A percentile compares a stretch with the other conserved stretches of the same genome.
These are phyloP conservation scores for Drosophila azteca DNA, from an alignment of 1,140 invertebrate species.

Conservation along the genomic window DNA sequence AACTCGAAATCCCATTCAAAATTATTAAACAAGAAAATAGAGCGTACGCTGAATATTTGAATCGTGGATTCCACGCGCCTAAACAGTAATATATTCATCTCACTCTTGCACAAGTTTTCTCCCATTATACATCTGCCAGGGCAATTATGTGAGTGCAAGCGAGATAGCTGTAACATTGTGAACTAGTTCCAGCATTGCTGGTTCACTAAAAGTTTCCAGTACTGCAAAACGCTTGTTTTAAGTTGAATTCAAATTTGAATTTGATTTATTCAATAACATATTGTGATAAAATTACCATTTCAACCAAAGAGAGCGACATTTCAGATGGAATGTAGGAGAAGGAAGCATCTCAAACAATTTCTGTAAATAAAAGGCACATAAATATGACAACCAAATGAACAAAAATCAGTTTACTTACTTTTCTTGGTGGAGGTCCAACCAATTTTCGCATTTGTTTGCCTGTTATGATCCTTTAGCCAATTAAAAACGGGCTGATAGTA, in stretches of 20 bases:
- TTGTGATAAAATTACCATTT: not conserved
- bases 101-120: not conserved
- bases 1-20: not conserved
- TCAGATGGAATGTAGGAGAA: not conserved
- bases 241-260: constrained; percentile 13
- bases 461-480: constrained; percentile 78
- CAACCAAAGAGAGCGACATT: not conserved
- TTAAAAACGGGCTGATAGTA: constrained; percentile 83
- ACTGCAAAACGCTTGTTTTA: constrained; percentile 24
- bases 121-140: too few species aligned
- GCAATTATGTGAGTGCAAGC: not conserved
- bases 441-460: constrained; percentile 58
- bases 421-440: constrained; percentile 70
- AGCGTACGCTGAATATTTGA: constrained; percentile 1
- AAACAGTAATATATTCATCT: not conserved
- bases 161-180: not conserved
- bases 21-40: not conserved
- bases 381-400: not conserved
- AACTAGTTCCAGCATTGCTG: not conserved
- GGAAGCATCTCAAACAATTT: constrained; percentile 52
- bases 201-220: constrained; percentile 17
- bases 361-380: constrained; percentile 35
- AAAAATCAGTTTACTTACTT: constrained; percentile 44
- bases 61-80: constrained; percentile 12
- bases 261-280: constrained; percentile 20